phyloP scores from a whole-genome alignment of 2,888 invertebrate species.

The Drosophila kambysellisi region DNA sequence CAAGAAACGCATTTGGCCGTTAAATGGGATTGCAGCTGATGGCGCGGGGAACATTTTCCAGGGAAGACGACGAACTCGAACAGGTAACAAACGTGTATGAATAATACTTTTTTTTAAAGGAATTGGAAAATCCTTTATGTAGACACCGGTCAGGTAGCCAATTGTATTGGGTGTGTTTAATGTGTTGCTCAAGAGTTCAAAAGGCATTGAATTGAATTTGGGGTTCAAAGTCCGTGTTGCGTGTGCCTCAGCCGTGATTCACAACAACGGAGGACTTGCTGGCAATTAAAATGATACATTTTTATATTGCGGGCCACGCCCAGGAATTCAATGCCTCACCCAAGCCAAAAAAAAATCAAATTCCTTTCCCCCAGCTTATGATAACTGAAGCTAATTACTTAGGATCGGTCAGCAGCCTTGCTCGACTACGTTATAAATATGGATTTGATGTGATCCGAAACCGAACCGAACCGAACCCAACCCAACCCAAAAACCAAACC shows the following conservation, averaged over 20 bases:
- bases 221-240: constrained; percentile 60
- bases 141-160: constrained; percentile 65
- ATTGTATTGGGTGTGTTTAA: constrained; percentile 37
- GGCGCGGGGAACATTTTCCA: constrained; percentile 10
- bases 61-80: constrained; percentile 15
- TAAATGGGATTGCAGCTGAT: constrained; percentile 29
- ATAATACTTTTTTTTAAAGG: constrained; percentile 31
- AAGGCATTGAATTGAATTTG: constrained; percentile 43
- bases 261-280: constrained; percentile 57
- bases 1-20: constrained; percentile 34
- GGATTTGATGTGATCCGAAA: constrained; percentile 19
- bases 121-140: constrained; percentile 62
- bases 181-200: constrained; percentile 39
- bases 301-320: constrained; percentile 43
- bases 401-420: constrained; percentile 24
- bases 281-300: constrained; percentile 71
- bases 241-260: constrained; percentile 54
- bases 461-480: not conserved
- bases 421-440: constrained; percentile 21
- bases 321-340: constrained; percentile 20
- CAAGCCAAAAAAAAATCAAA: constrained; percentile 4
- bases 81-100: constrained; percentile 34
- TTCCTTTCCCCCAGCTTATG: constrained; percentile 21
- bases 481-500: constrained; percentile 62
- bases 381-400: constrained; percentile 40